Conservation (phyloP, 2,113 vertebrate genomes). For the Scolopax mira region DNA sequence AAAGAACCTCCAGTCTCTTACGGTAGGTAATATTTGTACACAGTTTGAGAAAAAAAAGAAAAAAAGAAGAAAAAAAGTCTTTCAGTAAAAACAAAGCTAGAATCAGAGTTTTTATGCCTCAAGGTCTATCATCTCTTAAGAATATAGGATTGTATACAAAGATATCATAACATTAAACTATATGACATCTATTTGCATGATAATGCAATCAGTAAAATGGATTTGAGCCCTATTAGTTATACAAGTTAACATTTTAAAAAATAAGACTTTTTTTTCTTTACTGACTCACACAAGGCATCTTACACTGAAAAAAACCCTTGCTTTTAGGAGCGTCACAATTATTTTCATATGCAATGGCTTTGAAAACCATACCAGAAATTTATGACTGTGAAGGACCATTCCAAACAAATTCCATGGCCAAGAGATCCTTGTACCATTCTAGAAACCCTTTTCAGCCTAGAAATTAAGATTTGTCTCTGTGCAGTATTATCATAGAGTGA, state of each 20-base stretch:
- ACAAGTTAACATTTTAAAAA: not conserved
- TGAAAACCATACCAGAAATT: not conserved
- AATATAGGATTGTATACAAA: not conserved
- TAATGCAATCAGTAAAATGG: not conserved
- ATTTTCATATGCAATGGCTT: not conserved
- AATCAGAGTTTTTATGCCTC: not conserved
- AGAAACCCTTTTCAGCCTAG: not conserved
- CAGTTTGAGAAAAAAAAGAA: not conserved
- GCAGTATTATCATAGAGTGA: not conserved
- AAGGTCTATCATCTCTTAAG: not conserved
- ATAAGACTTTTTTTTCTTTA: not conserved
- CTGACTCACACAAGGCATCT: not conserved
- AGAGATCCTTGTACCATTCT: not conserved
- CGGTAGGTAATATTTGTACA: not conserved
- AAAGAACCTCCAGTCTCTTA: not conserved
- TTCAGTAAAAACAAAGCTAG: not conserved
- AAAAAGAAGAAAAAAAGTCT: not conserved
- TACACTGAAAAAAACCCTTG: not conserved
- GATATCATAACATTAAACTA: not conserved
- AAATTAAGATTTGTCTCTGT: not conserved
- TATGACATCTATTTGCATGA: not conserved
- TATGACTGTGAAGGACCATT: not conserved
- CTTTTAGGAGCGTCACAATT: not conserved
- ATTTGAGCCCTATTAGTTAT: not conserved
- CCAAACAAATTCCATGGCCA: not conserved